Evolutionary conservation across 2,113 vertebrate species (phyloP).

Genomic region (Heterotilapia buettikoferi): DNA sequence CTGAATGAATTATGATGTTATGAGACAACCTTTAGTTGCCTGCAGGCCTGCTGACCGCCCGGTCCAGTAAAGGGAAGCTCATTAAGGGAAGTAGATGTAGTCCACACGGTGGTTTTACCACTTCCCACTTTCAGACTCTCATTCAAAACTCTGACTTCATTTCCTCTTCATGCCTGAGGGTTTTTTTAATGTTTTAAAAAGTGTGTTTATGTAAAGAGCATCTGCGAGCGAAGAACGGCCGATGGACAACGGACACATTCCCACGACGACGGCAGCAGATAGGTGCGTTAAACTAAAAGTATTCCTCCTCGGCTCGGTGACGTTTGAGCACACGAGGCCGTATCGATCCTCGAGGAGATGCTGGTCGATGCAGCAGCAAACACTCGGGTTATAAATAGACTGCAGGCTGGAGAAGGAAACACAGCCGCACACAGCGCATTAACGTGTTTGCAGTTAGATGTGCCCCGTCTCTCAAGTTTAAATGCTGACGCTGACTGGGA

Average conservation of each 20-base stretch:
- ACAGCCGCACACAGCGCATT: not conserved
- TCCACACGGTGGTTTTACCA: not conserved
- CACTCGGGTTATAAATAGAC: not conserved
- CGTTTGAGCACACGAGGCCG: not conserved
- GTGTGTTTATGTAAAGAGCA: not conserved
- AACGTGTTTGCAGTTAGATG: not conserved
- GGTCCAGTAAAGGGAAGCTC: not conserved
- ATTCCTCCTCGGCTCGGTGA: not conserved
- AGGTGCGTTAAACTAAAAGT: not conserved
- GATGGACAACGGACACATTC: constrained; percentile 2
- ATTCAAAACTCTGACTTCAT: not conserved
- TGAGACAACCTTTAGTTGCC: not conserved
- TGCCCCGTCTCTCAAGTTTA: not conserved
- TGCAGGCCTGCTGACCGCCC: not conserved
- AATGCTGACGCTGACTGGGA: not conserved
- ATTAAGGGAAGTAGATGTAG: not conserved
- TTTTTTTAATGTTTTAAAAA: not conserved
- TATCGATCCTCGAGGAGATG: not conserved
- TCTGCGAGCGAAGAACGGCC: not conserved
- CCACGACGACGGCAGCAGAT: not conserved
- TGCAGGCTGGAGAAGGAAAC: not conserved
- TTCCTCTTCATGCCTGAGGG: not conserved
- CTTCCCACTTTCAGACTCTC: constrained; percentile 26
- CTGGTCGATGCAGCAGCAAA: not conserved
- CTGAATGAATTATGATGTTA: no score